These are phyloP conservation scores for Himalopsyche phryganea DNA, from an alignment of 1,140 invertebrate genomes.

Conservation along the genomic window DNA sequence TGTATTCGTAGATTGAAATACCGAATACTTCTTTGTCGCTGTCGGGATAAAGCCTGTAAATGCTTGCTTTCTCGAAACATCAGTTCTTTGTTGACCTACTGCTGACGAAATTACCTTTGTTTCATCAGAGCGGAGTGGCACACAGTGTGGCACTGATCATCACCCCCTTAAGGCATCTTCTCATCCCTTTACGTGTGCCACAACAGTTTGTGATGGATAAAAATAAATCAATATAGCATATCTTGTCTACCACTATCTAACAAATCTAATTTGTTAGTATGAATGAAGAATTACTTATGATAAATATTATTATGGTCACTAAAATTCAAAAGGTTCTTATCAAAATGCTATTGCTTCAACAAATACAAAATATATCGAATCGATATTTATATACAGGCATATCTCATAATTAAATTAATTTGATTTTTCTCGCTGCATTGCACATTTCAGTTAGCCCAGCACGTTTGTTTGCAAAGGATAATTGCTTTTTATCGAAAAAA, in stretches of 20 bases:
- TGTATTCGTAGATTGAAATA: too few species aligned
- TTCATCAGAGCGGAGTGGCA: slow-evolving; percentile 17
- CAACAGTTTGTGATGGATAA: too few species aligned
- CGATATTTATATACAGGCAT: too few species aligned
- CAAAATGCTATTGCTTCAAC: too few species aligned
- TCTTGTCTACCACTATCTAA: too few species aligned
- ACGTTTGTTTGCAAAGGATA: slow-evolving; percentile 12
- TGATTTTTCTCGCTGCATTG: neutral
- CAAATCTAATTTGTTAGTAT: too few species aligned
- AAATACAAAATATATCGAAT: too few species aligned
- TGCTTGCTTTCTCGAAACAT: slow-evolving; percentile 6
- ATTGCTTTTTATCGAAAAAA: slow-evolving; percentile 12
- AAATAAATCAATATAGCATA: too few species aligned
- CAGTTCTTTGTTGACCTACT: slow-evolving; percentile 17
- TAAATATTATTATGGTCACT: too few species aligned
- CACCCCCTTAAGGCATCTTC: neutral
- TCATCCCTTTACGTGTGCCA: neutral
- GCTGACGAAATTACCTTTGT: slow-evolving; percentile 29
- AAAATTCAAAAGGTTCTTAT: neutral
- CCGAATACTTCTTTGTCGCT: too few species aligned
- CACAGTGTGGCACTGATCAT: neutral
- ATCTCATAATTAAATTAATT: slow-evolving; percentile 1
- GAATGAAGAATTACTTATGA: too few species aligned
- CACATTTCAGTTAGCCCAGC: neutral
- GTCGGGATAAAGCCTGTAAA: neutral